Conservation (phyloP, 2,888 invertebrate species). For the Tipula lateralis region DNA sequence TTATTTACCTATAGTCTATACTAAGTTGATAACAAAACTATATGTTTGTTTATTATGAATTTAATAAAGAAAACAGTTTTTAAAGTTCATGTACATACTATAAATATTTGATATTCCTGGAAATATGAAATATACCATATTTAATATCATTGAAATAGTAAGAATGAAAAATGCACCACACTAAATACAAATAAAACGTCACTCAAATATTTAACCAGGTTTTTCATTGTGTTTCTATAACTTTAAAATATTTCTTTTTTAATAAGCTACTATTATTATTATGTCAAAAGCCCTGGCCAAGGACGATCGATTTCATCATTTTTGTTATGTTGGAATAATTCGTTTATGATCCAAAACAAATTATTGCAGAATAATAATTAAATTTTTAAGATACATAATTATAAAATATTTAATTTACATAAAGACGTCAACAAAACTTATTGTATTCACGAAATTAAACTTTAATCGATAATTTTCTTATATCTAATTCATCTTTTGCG, state of each 20-base stretch:
- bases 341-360: background rate
- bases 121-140: no score
- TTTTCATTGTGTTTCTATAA: background rate
- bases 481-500: no score
- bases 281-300: background rate
- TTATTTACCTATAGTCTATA: no score
- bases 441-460: no score
- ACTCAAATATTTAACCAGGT: background rate
- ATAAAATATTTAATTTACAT: no score
- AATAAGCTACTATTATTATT: background rate
- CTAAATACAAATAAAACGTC: background rate
- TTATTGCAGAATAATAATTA: background rate
- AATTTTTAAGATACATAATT: background rate
- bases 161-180: background rate
- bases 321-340: background rate
- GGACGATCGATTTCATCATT: background rate
- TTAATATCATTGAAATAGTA: background rate
- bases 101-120: no score
- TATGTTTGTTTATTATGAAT: no score
- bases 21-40: no score
- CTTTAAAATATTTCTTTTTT: background rate
- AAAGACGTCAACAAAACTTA: no score
- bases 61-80: no score
- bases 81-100: no score
- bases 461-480: no score